Evolutionary conservation across 2,888 invertebrate genomes (phyloP).

Genomic region (Drosophila robusta): DNA sequence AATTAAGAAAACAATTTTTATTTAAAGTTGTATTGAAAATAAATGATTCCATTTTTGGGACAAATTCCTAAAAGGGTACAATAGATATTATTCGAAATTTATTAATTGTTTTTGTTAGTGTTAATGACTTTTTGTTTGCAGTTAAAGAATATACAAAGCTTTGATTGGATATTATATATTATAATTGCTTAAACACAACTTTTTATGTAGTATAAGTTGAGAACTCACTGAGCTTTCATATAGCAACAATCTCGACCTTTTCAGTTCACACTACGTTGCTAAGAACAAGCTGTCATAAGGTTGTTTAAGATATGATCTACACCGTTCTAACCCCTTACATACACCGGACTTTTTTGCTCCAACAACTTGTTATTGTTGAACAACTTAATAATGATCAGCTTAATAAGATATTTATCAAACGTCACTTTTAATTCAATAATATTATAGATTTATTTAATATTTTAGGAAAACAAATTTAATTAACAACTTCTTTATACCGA

Average conservation of each 20-base stretch:
- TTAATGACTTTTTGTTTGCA: too few species aligned
- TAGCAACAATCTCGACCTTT: too few species aligned
- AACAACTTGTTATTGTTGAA: not conserved
- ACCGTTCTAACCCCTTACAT: not conserved
- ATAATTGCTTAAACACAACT: too few species aligned
- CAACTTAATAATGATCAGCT: slow-evolving; percentile 7
- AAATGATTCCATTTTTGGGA: not conserved
- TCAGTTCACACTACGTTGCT: not conserved
- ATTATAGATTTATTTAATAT: slow-evolving; percentile 3
- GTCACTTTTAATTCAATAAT: slow-evolving; percentile 4
- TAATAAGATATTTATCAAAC: slow-evolving; percentile 21
- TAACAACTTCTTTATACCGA: slow-evolving; percentile 31
- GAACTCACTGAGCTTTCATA: too few species aligned
- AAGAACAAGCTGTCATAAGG: not conserved
- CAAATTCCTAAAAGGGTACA: not conserved
- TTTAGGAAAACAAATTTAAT: slow-evolving; percentile 13
- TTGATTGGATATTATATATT: too few species aligned
- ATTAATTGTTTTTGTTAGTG: too few species aligned
- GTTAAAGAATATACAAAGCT: too few species aligned
- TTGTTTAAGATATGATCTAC: not conserved
- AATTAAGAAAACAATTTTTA: too few species aligned
- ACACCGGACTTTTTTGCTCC: not conserved
- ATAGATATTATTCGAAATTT: not conserved
- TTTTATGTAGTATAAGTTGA: too few species aligned
- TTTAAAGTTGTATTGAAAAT: not conserved